Base-by-base conservation (phyloP, 2,888 invertebrate species). In the Trichopoda pennipes region DNA sequence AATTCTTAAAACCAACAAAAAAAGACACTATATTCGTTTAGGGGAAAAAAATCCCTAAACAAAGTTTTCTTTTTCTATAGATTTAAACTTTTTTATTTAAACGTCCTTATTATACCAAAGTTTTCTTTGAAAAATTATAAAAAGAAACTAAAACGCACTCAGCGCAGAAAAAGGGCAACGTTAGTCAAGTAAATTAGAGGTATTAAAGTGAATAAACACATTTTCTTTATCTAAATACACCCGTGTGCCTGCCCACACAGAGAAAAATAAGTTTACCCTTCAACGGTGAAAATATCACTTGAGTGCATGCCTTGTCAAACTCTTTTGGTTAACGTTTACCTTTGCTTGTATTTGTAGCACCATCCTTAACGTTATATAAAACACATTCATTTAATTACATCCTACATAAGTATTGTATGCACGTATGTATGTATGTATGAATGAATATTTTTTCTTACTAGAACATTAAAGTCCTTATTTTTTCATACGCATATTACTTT, bases 251-350 rank as follows among this genome's bases (percentile, higher is more conserved):
- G 6, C n/a, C 1, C 42, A 16, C 14, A 44, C 1, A 2, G 3
- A 44, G 2, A 14, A 38, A 32, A 44, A 68, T 0, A 35, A 32
- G 38, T 17, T 70, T 55, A 72, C 14, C 44, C 53, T 72, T 72
- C 66, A 64, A 53, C 28, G 17, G 53, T 38, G 35, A 60, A 58
- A 35, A 44, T 60, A 60, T 60, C 44, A 68, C 42, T 42, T 72
- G 60, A 47, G 21, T 72, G 66, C 72, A 53, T 66, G 78, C 58
- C 75, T 60, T 60, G 51, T 68, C 66, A 75, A 60, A 66, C 72
- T 23, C 53, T 9, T 77, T 64, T 47, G 12, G 6, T 49, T 4
- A 9, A 17, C 19, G 16, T 49, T 21, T 49, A 38, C 47, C 47
- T 35, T 16, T 42, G 19, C 10, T 28, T 1, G n/a, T 44, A 12